These are phyloP conservation scores for Microtus richardsoni DNA, from an alignment of 2,113 vertebrate species.

Conservation along the genomic window DNA sequence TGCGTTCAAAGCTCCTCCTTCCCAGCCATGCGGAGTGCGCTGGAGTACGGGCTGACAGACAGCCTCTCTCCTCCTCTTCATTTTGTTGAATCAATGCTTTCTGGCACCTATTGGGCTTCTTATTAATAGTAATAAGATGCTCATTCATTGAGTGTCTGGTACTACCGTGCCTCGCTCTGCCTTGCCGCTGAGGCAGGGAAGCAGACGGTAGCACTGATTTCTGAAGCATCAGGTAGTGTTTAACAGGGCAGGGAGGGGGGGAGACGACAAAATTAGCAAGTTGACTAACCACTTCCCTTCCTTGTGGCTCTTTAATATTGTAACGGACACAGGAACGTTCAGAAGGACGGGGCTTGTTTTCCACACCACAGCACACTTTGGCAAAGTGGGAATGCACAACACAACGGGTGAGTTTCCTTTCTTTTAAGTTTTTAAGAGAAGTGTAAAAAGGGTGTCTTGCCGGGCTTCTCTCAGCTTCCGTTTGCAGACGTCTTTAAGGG, in stretches of 20 bases:
- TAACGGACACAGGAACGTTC: constrained; percentile 85
- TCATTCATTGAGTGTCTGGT: constrained; percentile 72
- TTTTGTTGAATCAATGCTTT: constrained; percentile 60
- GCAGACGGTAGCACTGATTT: constrained; percentile 70
- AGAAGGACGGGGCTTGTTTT: constrained; percentile 82
- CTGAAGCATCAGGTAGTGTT: constrained; percentile 76
- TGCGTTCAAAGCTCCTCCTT: constrained; percentile 62
- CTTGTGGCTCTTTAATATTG: constrained; percentile 85
- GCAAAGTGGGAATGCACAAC: constrained; percentile 80
- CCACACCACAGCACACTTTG: constrained; percentile 77
- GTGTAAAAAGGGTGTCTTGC: background rate
- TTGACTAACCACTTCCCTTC: constrained; percentile 90
- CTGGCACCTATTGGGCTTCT: constrained; percentile 65
- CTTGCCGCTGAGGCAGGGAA: constrained; percentile 40
- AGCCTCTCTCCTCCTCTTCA: constrained; percentile 51
- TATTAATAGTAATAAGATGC: constrained; percentile 75
- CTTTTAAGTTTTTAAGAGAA: constrained; percentile 69
- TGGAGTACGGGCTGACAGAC: constrained; percentile 42
- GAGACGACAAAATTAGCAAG: constrained; percentile 83
- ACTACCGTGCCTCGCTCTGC: constrained; percentile 22
- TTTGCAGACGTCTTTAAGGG: constrained; percentile 44
- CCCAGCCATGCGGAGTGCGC: constrained; percentile 47
- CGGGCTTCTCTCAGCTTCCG: background rate
- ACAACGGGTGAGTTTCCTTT: constrained; percentile 86
- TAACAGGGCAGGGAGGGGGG: constrained; percentile 79